Evolutionary conservation across 2,797 vertebrate genomes (phyloP), one percentile per base, ranked within the genome.

Genomic region (Gephyroberyx darwinii): DNA sequence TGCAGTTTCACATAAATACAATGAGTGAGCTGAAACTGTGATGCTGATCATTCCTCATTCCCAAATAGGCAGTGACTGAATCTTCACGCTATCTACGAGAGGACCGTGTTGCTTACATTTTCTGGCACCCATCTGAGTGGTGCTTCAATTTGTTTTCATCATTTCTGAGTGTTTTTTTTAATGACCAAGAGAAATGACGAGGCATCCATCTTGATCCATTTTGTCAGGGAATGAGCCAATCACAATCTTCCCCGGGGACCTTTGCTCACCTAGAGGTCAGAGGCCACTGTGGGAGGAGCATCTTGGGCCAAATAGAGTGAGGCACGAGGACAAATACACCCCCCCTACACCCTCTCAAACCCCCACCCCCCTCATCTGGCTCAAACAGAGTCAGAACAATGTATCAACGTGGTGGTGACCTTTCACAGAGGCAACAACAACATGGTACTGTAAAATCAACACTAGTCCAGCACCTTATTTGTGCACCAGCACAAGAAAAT

Each of bases 181-280:
- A 33, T 68, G 54, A 57, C 50, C 26, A 54, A 22, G 45, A 33
- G 47, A 58, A 51, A 47, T 31, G 60, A 55, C 59, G 66, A 80
- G 74, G 26, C 37, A 78, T 86, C 75, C 39, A 58, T 83, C 61
- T 52, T 77, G 52, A 76, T 65, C 41, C 20, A 37, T 70, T 57
- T 39, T 37, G 19, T 58, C 67, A 26, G 30, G 20, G 47, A 60
- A 63, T 43, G 58, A 68, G 66, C 22, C 67, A 71, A 37, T 68
- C 33, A 74, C 58, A 33, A 41, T 60, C 26, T 66, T 67, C 62
- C 65, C 55, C 39, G 54, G 33, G 58, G 68, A 77, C 65, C 54
- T 56, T 71, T 69, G 33, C 59, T 75, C 81, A 81, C 31, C 20
- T 37, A 45, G 13, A 51, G 85, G 75, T 88, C 78, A 83, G 55